Evolutionary conservation across 2,113 vertebrate genomes (phyloP), one percentile per base, ranked within the genome.

Genomic region (Tenebrosternarchus preto): DNA sequence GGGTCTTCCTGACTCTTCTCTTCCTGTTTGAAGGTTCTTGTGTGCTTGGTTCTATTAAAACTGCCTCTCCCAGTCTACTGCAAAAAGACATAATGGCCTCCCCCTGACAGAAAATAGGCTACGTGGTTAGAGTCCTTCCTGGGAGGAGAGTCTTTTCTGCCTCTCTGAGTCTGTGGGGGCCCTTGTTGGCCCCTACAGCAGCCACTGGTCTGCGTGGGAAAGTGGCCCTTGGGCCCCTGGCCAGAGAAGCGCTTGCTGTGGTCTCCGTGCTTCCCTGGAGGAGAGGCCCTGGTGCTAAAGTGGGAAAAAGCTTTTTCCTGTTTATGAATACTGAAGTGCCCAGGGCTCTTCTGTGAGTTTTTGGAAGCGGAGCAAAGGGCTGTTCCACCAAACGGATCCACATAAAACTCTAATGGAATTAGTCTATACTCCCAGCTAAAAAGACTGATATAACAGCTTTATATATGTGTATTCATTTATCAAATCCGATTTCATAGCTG

Each of bases 121-220:
- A 25, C 56, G 31, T 56, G 19, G 50, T 67, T 50, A 50, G 63
- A 15, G 60, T 59, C 1, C 19, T 27, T 50, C 53, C 55, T 43
- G 36, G 17, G 31, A 31, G 53, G 0, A 59, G n/a, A 66, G n/a
- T 27, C 33, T 53, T 27, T 1, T 24, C 24, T 73, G 29, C 66
- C 24, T 39, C 25, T 25, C 67, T 61, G 66, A 29, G 60, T 43
- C 9, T 17, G 33, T 15, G 12, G 43, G 43, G 29, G 31, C 33
- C 59, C 46, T 25, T 6, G 36, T 20, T 46, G 36, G 31, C 57
- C 56, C 50, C 5, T 31, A 9, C 33, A 63, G 60, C 25, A 33
- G 61, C 55, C 9, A 11, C 50, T 27, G 53, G n/a, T 57, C 55
- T 72, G 80, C 70, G 68, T 87, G 79, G 82, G 82, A 85, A 85